phyloP scores from a whole-genome alignment of 2,888 invertebrate genomes.

The Eilema griseolum region DNA sequence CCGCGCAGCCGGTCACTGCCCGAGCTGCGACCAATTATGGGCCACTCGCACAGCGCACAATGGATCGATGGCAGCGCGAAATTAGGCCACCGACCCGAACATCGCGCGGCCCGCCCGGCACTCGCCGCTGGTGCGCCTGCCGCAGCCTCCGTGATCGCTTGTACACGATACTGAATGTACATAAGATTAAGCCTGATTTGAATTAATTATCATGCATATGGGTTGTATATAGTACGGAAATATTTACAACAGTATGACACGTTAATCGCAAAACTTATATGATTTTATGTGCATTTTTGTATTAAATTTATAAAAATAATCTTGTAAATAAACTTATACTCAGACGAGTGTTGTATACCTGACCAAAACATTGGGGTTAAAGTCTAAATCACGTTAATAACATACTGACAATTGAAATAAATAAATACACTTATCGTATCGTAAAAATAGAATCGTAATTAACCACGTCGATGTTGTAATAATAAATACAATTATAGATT shows the following conservation, averaged over 20 bases:
- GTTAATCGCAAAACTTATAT: not conserved
- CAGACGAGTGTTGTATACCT: not conserved
- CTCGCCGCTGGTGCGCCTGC: slow-evolving; percentile 54
- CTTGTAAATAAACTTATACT: not conserved
- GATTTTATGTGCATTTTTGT: not conserved
- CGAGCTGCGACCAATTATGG: slow-evolving; percentile 86
- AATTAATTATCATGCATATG: slow-evolving; percentile 5
- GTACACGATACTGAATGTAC: slow-evolving; percentile 17
- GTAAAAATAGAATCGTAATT: slow-evolving; percentile 1
- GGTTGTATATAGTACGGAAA: not conserved
- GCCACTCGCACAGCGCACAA: slow-evolving; percentile 87
- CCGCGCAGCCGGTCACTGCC: slow-evolving; percentile 85
- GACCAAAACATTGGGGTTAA: not conserved
- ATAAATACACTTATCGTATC: slow-evolving; percentile 7
- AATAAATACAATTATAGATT: slow-evolving; percentile 18
- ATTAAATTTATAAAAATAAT: not conserved
- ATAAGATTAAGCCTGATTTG: slow-evolving; percentile 2
- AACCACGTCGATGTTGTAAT: not conserved
- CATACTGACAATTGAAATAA: slow-evolving; percentile 1
- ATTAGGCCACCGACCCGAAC: slow-evolving; percentile 81
- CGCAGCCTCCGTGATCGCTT: slow-evolving; percentile 54
- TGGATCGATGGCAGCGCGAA: slow-evolving; percentile 86
- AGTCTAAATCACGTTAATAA: not conserved
- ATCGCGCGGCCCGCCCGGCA: slow-evolving; percentile 58
- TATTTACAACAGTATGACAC: not conserved